phyloP scores from a whole-genome alignment of 1,140 invertebrate genomes.

The Cydia pomonella region DNA sequence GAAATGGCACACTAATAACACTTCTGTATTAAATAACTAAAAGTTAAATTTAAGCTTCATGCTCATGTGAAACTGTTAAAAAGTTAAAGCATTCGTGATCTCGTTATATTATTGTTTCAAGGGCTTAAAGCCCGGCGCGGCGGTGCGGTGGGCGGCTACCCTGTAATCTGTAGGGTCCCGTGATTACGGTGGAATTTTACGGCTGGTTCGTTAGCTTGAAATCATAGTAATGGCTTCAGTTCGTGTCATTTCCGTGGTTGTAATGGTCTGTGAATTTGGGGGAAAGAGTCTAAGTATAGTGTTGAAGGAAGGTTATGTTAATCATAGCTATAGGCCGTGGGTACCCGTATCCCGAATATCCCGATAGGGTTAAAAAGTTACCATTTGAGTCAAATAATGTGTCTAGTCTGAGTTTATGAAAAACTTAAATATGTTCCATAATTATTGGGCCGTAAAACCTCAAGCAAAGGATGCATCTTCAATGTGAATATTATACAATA shows the following conservation, averaged over 20 bases:
- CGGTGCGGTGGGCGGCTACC: slow-evolving; percentile 62
- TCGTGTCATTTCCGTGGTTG: slow-evolving; percentile 59
- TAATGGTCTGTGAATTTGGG: slow-evolving; percentile 61
- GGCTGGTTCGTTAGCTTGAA: slow-evolving; percentile 66
- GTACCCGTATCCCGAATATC: neutral
- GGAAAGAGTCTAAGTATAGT: neutral
- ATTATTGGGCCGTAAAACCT: no score
- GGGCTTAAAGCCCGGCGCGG: slow-evolving; percentile 33
- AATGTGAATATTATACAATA: no score
- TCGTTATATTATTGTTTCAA: slow-evolving; percentile 38
- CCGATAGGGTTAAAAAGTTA: no score
- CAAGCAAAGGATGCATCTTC: no score
- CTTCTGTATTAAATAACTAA: no score
- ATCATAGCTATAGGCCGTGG: neutral
- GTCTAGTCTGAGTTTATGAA: no score
- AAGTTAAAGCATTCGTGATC: slow-evolving; percentile 3
- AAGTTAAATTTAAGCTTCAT: neutral
- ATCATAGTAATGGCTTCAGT: slow-evolving; percentile 67
- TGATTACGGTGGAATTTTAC: slow-evolving; percentile 67
- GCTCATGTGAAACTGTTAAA: neutral
- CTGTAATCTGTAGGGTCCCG: slow-evolving; percentile 63
- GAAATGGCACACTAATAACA: no score
- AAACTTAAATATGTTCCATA: no score
- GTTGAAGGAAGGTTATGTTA: neutral
- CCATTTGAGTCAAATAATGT: no score